These are phyloP conservation scores for Conus ventricosus DNA, from an alignment of 1,140 invertebrate species.

Conservation along the genomic window DNA sequence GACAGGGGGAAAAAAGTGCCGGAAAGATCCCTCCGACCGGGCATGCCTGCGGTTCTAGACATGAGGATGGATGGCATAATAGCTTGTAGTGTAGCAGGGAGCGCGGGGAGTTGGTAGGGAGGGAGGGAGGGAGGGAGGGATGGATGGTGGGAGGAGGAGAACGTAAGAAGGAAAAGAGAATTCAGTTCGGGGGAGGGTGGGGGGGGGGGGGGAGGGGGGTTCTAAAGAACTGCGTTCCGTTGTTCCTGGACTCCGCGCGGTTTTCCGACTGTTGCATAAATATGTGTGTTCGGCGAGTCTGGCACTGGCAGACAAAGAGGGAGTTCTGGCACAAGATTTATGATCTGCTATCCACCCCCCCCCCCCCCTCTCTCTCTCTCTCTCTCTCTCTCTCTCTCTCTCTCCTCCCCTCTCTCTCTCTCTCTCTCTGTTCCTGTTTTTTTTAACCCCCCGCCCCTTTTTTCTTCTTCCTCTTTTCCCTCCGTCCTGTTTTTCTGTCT, in stretches of 20 bases:
- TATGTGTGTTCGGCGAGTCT: constrained; percentile 9
- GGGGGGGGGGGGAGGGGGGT: background rate
- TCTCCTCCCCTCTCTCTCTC: background rate
- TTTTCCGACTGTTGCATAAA: background rate
- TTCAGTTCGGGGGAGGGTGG: too few species aligned
- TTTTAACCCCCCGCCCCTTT: background rate
- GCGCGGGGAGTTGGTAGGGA: background rate
- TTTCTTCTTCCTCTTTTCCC: background rate
- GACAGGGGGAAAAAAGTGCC: too few species aligned
- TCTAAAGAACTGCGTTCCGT: background rate
- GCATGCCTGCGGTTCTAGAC: too few species aligned
- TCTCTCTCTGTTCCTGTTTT: too few species aligned
- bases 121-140: background rate
- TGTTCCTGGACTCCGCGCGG: background rate
- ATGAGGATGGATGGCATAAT: background rate
- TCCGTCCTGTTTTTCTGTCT: background rate
- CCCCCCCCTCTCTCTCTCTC: background rate
- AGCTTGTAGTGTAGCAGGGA: background rate
- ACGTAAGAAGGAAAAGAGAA: background rate
- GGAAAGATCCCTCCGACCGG: too few species aligned
- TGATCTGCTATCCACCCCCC: background rate
- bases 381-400: background rate
- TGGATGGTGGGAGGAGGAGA: background rate
- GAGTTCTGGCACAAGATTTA: constrained; percentile 5
- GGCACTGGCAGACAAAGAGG: background rate